Evolutionary conservation across 2,888 invertebrate genomes (phyloP), one percentile per base, ranked within the genome.

Genomic region (Habrosyne pyritoides): DNA sequence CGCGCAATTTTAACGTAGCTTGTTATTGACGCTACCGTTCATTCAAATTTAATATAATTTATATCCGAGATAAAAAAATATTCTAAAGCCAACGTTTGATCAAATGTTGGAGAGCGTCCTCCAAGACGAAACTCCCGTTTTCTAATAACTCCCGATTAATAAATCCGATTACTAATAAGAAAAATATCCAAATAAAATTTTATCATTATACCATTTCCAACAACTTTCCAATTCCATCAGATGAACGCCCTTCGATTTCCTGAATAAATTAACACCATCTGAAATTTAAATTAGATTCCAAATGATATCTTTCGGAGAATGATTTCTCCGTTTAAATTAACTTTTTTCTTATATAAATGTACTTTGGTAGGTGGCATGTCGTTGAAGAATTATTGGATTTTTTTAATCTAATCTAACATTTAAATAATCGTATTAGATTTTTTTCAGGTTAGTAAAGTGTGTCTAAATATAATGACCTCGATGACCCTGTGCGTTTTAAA

Each of bases 221-320:
- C 18, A 42, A 42, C 14, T 42, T 18, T 26, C 50, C 54, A 50
- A 54, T 54, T 42, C 21, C 28, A 46, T 30, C 36, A 33, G 36
- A 56, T 46, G 30, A 56, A 53, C 47, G 28, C 42, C 28, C 53
- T 53, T 50, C 53, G 53, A 56, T 56, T 52, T 50, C 36, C 42
- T 28, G 53, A 53, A 56, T 53, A 55, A 46, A 55, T 55, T 53
- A 42, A 50, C 49, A 49, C 52, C 24, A 53, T 56, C 52, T 21
- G 26, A 28, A 52, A 30, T 36, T 10, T 46, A 28, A 28, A 26
- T 42, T 14, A 42, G 42, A 42, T 42, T 42, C n/a, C 42, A 42
- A 42, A 42, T 42, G 42, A 42, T 42, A 42, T 42, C 33, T 10
- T 7, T 33, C 7, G 42, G 2, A 18, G 42, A 42, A 18, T 6